Evolutionary conservation across 1,140 invertebrate species (phyloP), one percentile per base, ranked within the genome.

Genomic region (Zaprionus lachaisei): DNA sequence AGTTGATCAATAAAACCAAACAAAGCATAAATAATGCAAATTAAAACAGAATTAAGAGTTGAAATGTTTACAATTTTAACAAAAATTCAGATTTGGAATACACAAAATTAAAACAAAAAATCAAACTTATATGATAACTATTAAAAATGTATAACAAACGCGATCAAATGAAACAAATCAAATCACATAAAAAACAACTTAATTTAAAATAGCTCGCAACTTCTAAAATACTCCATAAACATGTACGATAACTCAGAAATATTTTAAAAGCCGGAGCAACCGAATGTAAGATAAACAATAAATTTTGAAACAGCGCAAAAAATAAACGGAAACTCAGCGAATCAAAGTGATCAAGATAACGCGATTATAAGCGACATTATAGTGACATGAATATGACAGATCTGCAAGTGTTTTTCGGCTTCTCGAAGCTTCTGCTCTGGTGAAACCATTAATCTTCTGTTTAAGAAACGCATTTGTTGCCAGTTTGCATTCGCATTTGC

Each of bases 401-500:
- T 47, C 2, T 9, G 41, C 41, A 47, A 44, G 41, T 47, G 41
- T 47, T 47, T 17, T 17, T 34, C 31, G n/a, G 41, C n/a, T 47
- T 47, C 41, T 17, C 41, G 41, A 47, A 47, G n/a, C 2, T 47
- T 47, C 41, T 9, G 6, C 41, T 3, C n/a, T 47, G 47, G 12
- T 51, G 6, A 14, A 51, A 14, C 47, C 20, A 55, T 17, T n/a
- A 47, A 47, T 47, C 41, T 47, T 47, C 41, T 15, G 41, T 47
- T 47, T 31, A 38, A 54, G 62, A 65, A 68, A 55, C 20, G 44
- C 69, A 72, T 71, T 17, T 71, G 37, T 44, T 65, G 22, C 62
- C 65, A 24, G 20, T 55, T 58, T 26, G 47, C 49, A 55, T 72
- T 76, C 24, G 47, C 47, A 51, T 56, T 60, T 72, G 77, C 77